Conservation (phyloP, 2,888 invertebrate species). For the Chrysodeixis includens region DNA sequence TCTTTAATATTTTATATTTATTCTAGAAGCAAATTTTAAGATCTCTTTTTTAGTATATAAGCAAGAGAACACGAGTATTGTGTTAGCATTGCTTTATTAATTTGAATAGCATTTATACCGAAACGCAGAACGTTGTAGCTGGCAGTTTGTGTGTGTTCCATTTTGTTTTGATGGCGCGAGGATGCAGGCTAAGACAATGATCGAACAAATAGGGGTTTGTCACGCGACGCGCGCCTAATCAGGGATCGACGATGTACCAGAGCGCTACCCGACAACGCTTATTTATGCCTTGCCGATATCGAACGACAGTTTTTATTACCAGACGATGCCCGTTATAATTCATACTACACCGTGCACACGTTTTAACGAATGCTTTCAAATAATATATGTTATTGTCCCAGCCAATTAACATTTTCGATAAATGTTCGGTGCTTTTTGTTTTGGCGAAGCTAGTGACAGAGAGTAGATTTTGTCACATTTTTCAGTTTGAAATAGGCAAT, state of each 20-base stretch:
- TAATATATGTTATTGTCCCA: conserved; percentile 55
- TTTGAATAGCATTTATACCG: conserved; percentile 45
- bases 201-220: conserved; percentile 87
- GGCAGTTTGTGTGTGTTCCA: conserved; percentile 77
- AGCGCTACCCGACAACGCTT: conserved; percentile 81
- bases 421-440: conserved; percentile 23
- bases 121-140: conserved; percentile 49
- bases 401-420: conserved; percentile 53
- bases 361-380: conserved; percentile 56
- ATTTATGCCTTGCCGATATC: conserved; percentile 85
- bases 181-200: conserved; percentile 85
- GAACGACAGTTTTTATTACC: conserved; percentile 79
- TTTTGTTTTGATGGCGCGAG: conserved; percentile 79
- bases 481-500: too few relatives aligned
- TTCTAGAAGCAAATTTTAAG: too few relatives aligned
- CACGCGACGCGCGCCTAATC: conserved; percentile 85
- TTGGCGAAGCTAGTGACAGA: conserved; percentile 3
- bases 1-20: too few relatives aligned
- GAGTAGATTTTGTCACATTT: too few relatives aligned
- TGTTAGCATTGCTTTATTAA: conserved; percentile 31
- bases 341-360: conserved; percentile 62
- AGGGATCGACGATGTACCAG: conserved; percentile 80
- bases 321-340: conserved; percentile 71
- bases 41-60: neutral
- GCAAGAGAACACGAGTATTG: neutral